Percentiles rank a stretch among this genome's conserved stretches.
phyloP scores from a whole-genome alignment of 2,888 invertebrate genomes.

The Caenorhabditis virilis region DNA sequence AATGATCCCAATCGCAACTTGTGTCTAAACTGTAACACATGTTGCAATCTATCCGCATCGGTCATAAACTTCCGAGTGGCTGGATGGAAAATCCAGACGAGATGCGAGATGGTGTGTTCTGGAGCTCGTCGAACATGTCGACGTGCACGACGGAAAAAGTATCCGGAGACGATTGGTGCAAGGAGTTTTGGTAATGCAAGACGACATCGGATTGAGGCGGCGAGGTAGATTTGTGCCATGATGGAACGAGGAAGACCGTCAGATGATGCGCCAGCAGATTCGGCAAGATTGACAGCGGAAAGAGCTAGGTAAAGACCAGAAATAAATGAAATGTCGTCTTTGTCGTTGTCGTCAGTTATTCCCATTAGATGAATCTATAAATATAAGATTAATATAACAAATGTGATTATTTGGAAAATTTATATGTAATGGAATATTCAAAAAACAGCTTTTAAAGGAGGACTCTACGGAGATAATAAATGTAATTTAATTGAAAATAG shows the following conservation, averaged over 20 bases:
- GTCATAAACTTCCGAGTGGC: constrained; percentile 51
- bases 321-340: constrained; percentile 21
- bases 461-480: too few relatives aligned
- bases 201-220: constrained; percentile 46
- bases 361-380: constrained; percentile 62
- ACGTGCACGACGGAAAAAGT: constrained; percentile 60
- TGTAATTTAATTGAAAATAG: too few relatives aligned
- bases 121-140: constrained; percentile 56
- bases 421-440: too few relatives aligned
- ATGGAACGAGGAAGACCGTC: constrained; percentile 48
- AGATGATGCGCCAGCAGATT: constrained; percentile 58
- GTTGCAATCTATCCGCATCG: constrained; percentile 27
- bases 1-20: constrained; percentile 19
- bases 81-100: constrained; percentile 64
- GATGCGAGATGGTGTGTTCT: constrained; percentile 39
- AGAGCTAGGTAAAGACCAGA: constrained; percentile 61
- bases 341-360: constrained; percentile 29
- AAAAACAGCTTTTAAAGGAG: too few relatives aligned
- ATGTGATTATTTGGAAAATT: too few relatives aligned
- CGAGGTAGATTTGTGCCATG: constrained; percentile 50
- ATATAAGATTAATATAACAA: not conserved
- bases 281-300: constrained; percentile 65
- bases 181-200: constrained; percentile 55
- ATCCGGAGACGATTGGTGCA: constrained; percentile 52
- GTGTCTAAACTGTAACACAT: constrained; percentile 21